phyloP scores from a whole-genome alignment of 2,888 invertebrate genomes.

The Drosophila pullipes region DNA sequence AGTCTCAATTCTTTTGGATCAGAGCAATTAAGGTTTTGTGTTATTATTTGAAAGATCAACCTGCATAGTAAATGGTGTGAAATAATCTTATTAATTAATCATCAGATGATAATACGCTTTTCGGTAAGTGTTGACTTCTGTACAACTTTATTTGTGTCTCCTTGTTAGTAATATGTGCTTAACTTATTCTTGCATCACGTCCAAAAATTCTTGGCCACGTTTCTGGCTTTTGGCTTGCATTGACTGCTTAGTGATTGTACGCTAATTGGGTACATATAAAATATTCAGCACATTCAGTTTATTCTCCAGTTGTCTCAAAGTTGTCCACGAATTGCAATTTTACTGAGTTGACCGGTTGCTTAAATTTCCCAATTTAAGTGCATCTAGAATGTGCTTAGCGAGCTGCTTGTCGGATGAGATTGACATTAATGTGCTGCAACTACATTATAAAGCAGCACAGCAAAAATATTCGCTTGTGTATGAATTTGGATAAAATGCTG shows the following conservation, averaged over 20 bases:
- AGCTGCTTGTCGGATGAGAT: background rate
- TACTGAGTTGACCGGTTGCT: background rate
- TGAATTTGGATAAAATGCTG: slow-evolving; percentile 5
- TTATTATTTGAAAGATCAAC: too few relatives aligned
- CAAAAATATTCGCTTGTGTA: background rate
- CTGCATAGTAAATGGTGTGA: too few relatives aligned
- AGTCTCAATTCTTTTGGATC: too few relatives aligned
- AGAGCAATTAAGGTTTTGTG: too few relatives aligned
- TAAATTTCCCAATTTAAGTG: background rate
- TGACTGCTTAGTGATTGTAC: too few relatives aligned
- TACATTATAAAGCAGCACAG: background rate
- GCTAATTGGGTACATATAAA: too few relatives aligned
- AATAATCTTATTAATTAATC: too few relatives aligned
- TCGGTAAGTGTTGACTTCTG: too few relatives aligned
- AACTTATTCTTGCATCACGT: background rate
- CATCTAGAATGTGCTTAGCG: background rate
- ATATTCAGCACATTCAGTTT: background rate
- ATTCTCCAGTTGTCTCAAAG: background rate
- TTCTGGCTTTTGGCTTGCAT: background rate
- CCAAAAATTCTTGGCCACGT: background rate
- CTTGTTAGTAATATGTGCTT: background rate
- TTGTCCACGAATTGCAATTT: background rate
- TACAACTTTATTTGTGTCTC: too few relatives aligned
- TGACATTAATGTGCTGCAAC: background rate
- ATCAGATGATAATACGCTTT: too few relatives aligned